Percentiles rank a stretch among this genome's conserved stretches.
These are phyloP conservation scores for Atethmia centrago DNA, from an alignment of 2,888 invertebrate genomes.

Conservation along the genomic window DNA sequence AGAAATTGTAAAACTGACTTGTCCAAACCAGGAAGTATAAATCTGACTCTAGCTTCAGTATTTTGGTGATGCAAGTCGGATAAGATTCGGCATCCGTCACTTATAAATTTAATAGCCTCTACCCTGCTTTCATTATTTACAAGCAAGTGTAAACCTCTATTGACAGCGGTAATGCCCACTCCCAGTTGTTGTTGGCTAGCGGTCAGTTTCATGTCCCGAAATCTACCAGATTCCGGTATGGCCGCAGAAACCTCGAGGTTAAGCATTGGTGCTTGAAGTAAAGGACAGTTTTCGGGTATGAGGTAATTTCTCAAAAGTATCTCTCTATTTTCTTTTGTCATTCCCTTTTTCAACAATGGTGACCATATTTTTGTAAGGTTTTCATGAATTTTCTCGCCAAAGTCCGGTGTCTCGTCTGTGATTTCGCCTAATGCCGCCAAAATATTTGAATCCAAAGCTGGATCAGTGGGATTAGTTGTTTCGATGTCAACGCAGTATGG, in stretches of 20 bases:
- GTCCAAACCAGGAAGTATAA: too few species aligned
- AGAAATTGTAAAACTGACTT: too few species aligned
- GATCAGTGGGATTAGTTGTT: too few species aligned
- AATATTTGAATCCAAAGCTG: too few species aligned
- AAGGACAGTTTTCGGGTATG: background rate
- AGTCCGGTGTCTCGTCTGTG: too few species aligned
- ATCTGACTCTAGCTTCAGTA: background rate
- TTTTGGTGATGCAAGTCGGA: background rate
- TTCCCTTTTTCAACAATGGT: conserved; percentile 2
- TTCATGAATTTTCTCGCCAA: too few species aligned
- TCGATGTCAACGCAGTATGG: too few species aligned
- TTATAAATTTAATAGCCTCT: background rate
- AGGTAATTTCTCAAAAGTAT: background rate
- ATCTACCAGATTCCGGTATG: conserved; percentile 9
- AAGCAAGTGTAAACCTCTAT: conserved; percentile 9
- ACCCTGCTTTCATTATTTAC: conserved; percentile 9
- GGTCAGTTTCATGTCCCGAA: conserved; percentile 11
- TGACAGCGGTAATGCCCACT: conserved; percentile 7
- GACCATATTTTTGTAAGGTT: conserved; percentile 8
- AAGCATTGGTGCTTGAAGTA: conserved; percentile 12
- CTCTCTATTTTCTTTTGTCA: background rate
- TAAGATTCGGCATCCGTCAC: conserved; percentile 1
- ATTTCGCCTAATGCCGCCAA: too few species aligned
- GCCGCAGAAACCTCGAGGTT: conserved; percentile 12
- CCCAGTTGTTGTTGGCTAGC: conserved; percentile 5